Base-by-base conservation (phyloP, 1,140 invertebrate species). In the Cheumatopsyche charites region DNA sequence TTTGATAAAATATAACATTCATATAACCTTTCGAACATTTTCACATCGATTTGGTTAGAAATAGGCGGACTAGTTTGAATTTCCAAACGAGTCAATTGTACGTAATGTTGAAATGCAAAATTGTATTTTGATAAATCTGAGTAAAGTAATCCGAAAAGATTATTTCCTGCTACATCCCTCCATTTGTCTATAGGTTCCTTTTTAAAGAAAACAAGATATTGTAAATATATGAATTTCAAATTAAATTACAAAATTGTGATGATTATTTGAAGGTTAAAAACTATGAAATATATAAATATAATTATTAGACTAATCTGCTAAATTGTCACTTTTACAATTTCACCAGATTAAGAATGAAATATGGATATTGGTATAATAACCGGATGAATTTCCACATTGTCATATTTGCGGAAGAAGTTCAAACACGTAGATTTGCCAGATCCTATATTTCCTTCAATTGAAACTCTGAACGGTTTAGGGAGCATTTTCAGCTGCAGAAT, bases 401-500 rank as follows among this genome's bases (percentile, higher is more conserved):
- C 67, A 74, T 79, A 83, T 75, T 88, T 84, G 43, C 87, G 85
- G 79, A 95, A 95, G 79, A 91, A 89, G 69, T 92, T 86, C 7
- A 96, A 84, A 71, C 94, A 90, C 13, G 93, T 94, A 12, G 93
- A 94, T 82, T 95, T 96, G 36, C 93, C 94, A 77, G 92, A 91
- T 17, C 93, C 93, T 77, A 95, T 94, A 78, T 95, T 95, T 29
- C 94, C 94, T 83, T 95, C 94, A 47, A 95, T 88, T 12, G 91
- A 91, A 0, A 95, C 89, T 74, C 87, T 87, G 77, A 90, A 88
- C 43, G 87, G 83, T 26, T 70, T 70, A 17, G 49, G 58, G 7
- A n/a, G 1, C 45, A 58, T 29, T 47, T 55, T 68, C 12, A 1
- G 42, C 23, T 29, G 62, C 9, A 43, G n/a, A 19, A 65, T 6